Conservation (phyloP, 2,888 invertebrate genomes). For the Entomobrya proxima region DNA sequence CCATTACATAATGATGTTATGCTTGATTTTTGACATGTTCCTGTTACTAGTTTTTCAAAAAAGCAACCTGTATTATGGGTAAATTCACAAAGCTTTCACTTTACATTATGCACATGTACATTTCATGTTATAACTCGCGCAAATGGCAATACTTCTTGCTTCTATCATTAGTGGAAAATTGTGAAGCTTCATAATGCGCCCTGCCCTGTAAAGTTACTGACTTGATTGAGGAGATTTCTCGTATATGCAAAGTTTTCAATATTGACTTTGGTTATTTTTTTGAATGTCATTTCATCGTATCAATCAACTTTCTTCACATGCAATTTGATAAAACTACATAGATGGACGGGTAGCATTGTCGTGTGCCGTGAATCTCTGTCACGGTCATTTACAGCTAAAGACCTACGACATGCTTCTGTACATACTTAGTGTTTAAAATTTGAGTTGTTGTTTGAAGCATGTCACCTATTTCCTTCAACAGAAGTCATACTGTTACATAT, state of each 20-base stretch:
- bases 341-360: too few species aligned
- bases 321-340: too few species aligned
- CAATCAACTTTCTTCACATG: too few species aligned
- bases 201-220: too few species aligned
- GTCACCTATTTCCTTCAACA: background rate
- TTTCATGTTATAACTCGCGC: slow-evolving; percentile 22
- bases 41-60: slow-evolving; percentile 31
- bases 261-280: too few species aligned
- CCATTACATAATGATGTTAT: slow-evolving; percentile 18
- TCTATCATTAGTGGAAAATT: slow-evolving; percentile 20
- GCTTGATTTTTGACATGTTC: slow-evolving; percentile 43
- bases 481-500: background rate
- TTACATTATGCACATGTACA: background rate
- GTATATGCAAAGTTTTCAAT: too few species aligned
- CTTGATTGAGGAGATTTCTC: too few species aligned
- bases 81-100: background rate
- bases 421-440: too few species aligned
- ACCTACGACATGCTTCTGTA: too few species aligned
- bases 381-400: too few species aligned
- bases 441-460: background rate
- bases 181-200: background rate
- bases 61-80: background rate
- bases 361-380: too few species aligned
- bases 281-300: too few species aligned
- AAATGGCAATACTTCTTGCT: background rate